phyloP scores from a whole-genome alignment of 2,888 invertebrate genomes.

The Archips crataeganus region DNA sequence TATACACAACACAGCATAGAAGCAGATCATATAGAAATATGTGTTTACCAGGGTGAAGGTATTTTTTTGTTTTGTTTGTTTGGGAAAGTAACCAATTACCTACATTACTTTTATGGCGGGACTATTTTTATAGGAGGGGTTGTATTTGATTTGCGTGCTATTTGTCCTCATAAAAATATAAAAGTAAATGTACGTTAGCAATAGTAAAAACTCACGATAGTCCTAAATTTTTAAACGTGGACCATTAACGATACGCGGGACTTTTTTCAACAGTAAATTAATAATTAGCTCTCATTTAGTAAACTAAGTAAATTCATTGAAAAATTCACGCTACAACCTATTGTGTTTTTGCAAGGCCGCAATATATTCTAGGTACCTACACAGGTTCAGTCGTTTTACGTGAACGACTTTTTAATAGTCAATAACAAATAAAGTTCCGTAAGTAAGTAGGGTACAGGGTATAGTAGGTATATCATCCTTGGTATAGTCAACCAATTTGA shows the following conservation, averaged over 20 bases:
- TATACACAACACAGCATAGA: background rate
- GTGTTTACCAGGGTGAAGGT: slow-evolving; percentile 32
- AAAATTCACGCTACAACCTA: too few species aligned
- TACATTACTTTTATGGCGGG: slow-evolving; percentile 34
- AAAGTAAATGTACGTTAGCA: background rate
- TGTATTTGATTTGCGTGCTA: slow-evolving; percentile 26
- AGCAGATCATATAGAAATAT: slow-evolving; percentile 2
- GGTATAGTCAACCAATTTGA: too few species aligned
- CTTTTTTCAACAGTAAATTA: too few species aligned
- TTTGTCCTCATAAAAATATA: slow-evolving; percentile 25
- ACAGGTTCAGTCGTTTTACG: too few species aligned
- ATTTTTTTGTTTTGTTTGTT: slow-evolving; percentile 34
- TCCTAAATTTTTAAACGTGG: too few species aligned
- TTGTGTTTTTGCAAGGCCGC: too few species aligned
- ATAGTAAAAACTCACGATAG: background rate
- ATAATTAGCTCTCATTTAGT: too few species aligned
- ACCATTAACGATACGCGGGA: too few species aligned
- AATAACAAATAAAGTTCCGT: background rate
- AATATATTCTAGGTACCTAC: too few species aligned
- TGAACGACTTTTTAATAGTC: background rate
- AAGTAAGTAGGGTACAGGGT: too few species aligned
- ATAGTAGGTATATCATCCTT: too few species aligned
- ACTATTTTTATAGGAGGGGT: slow-evolving; percentile 32
- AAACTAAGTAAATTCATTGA: too few species aligned
- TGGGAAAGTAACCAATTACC: slow-evolving; percentile 32